A percentile compares a stretch with the other conserved stretches of the same genome.
phyloP scores from a whole-genome alignment of 2,888 invertebrate species.

The Hypolimnas misippus region DNA sequence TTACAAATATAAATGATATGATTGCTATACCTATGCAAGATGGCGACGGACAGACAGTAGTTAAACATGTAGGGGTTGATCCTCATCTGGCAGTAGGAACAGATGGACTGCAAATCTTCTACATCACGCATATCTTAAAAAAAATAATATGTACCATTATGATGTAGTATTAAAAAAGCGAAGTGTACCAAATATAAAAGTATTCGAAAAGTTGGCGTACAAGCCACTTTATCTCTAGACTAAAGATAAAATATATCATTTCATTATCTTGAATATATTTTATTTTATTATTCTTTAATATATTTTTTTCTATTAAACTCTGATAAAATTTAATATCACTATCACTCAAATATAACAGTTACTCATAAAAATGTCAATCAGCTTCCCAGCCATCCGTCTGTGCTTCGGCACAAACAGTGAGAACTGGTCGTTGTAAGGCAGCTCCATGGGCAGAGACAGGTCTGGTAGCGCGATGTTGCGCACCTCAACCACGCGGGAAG shows the following conservation, averaged over 20 bases:
- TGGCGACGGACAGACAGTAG: conserved; percentile 89
- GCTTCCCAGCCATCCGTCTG: conserved; percentile 85
- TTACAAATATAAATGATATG: background rate
- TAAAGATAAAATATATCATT: no score
- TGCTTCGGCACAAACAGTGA: conserved; percentile 89
- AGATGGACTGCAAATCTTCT: conserved; percentile 88
- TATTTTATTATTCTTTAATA: no score
- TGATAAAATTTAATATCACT: no score
- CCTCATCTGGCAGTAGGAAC: conserved; percentile 87
- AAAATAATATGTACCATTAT: background rate
- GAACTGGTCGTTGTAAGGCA: conserved; percentile 87
- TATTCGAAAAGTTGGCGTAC: no score
- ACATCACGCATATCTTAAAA: conserved; percentile 86
- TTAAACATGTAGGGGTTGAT: conserved; percentile 91
- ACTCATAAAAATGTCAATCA: conserved; percentile 89
- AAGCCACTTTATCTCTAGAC: no score
- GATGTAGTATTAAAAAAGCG: background rate
- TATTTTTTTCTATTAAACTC: no score
- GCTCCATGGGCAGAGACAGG: conserved; percentile 83
- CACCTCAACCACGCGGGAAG: conserved; percentile 79
- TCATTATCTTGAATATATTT: no score
- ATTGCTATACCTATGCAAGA: conserved; percentile 85
- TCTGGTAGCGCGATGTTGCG: conserved; percentile 86
- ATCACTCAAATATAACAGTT: conserved; percentile 33
- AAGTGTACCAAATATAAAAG: no score